Percentiles rank a stretch among this genome's conserved stretches.
phyloP scores from a whole-genome alignment of 2,888 invertebrate species.

The Limnephilus rhombicus region DNA sequence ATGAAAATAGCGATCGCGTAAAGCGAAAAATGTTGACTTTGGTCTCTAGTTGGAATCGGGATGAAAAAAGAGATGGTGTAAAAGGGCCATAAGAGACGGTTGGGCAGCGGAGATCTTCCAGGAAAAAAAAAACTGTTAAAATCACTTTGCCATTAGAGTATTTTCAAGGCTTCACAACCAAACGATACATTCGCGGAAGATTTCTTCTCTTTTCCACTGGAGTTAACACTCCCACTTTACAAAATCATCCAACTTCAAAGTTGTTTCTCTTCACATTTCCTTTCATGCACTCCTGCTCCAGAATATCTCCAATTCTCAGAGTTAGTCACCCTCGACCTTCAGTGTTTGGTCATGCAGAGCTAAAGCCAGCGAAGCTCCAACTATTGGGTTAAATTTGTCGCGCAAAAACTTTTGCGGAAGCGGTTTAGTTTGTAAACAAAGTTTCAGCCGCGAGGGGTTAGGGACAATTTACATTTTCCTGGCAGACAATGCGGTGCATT shows the following conservation, averaged over 20 bases:
- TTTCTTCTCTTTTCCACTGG: background rate
- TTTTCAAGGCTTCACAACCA: background rate
- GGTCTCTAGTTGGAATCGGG: too few relatives aligned
- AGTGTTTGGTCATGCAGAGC: background rate
- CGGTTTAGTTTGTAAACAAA: background rate
- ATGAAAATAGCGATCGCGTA: too few relatives aligned
- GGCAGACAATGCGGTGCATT: background rate
- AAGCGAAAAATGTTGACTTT: too few relatives aligned
- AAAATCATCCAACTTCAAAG: background rate
- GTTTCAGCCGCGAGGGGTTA: background rate
- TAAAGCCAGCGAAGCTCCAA: background rate
- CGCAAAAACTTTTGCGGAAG: background rate
- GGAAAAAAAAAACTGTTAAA: too few relatives aligned
- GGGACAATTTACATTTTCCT: background rate
- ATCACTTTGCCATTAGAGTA: too few relatives aligned
- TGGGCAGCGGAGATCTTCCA: too few relatives aligned
- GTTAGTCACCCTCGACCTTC: constrained; percentile 1
- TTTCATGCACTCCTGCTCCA: background rate
- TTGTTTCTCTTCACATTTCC: background rate
- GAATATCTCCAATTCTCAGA: background rate
- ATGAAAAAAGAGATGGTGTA: too few relatives aligned
- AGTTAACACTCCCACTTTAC: background rate
- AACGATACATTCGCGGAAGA: background rate
- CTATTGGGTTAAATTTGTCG: background rate
- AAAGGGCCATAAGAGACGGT: too few relatives aligned